Conservation (phyloP, 2,797 vertebrate species). For the Sparus aurata region DNA sequence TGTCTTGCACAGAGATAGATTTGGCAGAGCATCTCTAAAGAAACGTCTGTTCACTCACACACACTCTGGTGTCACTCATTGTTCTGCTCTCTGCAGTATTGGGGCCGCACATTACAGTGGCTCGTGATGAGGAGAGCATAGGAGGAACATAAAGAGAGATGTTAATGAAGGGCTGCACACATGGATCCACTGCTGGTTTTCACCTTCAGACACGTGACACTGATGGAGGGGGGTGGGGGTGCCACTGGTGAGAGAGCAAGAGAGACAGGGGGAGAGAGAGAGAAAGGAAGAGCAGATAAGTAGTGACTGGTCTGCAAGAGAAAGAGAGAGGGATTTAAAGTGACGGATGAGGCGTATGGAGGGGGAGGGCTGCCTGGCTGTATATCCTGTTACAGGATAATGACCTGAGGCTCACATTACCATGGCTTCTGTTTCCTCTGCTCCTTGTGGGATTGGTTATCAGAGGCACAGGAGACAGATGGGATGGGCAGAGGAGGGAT, state of each 20-base stretch:
- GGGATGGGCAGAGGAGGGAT: constrained; percentile 43
- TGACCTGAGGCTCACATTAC: constrained; percentile 79
- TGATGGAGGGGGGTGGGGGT: constrained; percentile 29
- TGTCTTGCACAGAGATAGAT: constrained; percentile 26
- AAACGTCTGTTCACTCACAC: constrained; percentile 18
- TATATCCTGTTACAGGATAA: constrained; percentile 84
- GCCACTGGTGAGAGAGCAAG: constrained; percentile 43
- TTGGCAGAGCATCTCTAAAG: constrained; percentile 15
- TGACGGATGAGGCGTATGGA: constrained; percentile 42
- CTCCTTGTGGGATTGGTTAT: constrained; percentile 69
- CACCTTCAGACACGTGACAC: constrained; percentile 74
- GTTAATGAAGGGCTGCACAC: constrained; percentile 33
- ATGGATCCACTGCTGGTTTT: constrained; percentile 56
- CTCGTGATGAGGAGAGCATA: constrained; percentile 31
- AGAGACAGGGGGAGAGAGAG: constrained; percentile 7
- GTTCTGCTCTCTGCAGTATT: constrained; percentile 26
- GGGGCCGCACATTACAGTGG: constrained; percentile 16
- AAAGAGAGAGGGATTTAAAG: constrained; percentile 60
- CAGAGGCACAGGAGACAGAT: constrained; percentile 59
- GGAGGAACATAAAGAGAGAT: constrained; percentile 27
- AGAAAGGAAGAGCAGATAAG: constrained; percentile 46
- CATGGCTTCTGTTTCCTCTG: constrained; percentile 75
- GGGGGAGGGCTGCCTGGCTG: constrained; percentile 59
- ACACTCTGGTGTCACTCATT: background rate
- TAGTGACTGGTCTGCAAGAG: constrained; percentile 64